These are phyloP conservation scores for Colletes collaris DNA, from an alignment of 2,888 invertebrate species.

Conservation along the genomic window DNA sequence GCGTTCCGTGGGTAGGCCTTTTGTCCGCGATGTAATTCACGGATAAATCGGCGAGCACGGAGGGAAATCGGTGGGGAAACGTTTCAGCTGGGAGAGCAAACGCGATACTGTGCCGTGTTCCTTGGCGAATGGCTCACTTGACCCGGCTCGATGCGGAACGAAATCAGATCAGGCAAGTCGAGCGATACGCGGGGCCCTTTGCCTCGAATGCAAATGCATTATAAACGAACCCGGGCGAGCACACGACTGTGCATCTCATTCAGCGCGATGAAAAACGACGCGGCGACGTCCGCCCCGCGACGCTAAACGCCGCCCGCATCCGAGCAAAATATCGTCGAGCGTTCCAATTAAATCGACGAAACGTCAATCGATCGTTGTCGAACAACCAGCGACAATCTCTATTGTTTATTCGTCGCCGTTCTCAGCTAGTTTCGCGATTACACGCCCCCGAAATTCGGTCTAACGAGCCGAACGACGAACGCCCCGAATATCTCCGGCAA, in stretches of 20 bases:
- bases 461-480: background rate
- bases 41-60: background rate
- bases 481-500: background rate
- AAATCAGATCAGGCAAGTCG: constrained; percentile 8
- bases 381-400: no score
- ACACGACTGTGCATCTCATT: background rate
- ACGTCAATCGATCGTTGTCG: background rate
- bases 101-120: background rate
- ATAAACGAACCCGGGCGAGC: background rate
- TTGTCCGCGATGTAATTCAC: background rate
- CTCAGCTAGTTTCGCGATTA: background rate
- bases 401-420: background rate
- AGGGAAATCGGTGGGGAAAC: background rate
- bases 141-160: constrained; percentile 8
- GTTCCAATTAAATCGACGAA: background rate
- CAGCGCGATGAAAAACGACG: background rate
- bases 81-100: background rate
- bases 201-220: constrained; percentile 11
- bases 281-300: background rate
- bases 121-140: constrained; percentile 14
- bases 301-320: background rate
- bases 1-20: background rate
- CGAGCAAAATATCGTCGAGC: background rate
- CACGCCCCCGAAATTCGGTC: background rate
- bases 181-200: constrained; percentile 3